Percentiles rank a stretch among this genome's conserved stretches.
Evolutionary conservation across 1,140 invertebrate species (phyloP).

Genomic region (Subanguina moxae): DNA sequence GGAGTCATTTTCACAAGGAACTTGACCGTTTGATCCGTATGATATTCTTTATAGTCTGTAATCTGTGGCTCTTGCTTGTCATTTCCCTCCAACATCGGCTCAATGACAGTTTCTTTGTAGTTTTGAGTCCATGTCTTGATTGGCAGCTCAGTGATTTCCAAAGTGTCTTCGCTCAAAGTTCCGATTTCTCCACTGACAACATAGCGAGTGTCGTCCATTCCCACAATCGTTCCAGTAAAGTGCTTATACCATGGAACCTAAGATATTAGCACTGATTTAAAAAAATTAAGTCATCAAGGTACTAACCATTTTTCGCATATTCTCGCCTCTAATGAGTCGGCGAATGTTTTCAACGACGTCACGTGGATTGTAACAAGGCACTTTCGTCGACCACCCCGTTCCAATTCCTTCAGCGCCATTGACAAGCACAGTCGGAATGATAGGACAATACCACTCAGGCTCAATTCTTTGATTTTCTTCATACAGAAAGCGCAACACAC

Average conservation of each 20-base stretch:
- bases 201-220: slow-evolving; percentile 42
- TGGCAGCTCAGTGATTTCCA: slow-evolving; percentile 95
- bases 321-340: slow-evolving; percentile 75
- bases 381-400: slow-evolving; percentile 97
- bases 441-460: slow-evolving; percentile 78
- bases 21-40: slow-evolving; percentile 86
- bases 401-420: slow-evolving; percentile 98
- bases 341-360: slow-evolving; percentile 83
- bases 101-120: slow-evolving; percentile 91
- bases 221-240: slow-evolving; percentile 65
- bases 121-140: slow-evolving; percentile 87
- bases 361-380: slow-evolving; percentile 89
- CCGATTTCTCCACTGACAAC: slow-evolving; percentile 45
- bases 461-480: slow-evolving; percentile 94
- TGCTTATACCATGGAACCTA: slow-evolving; percentile 82
- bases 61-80: slow-evolving; percentile 64
- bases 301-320: slow-evolving; percentile 69
- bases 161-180: slow-evolving; percentile 42
- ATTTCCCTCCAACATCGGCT: slow-evolving; percentile 75
- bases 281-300: background rate
- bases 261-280: too few species aligned
- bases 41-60: slow-evolving; percentile 78
- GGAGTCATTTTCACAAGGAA: slow-evolving; percentile 78
- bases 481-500: slow-evolving; percentile 77
- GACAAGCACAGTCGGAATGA: slow-evolving; percentile 91